These are phyloP conservation scores for Anas capensis DNA, from an alignment of 2,797 vertebrate genomes.

Conservation along the genomic window DNA sequence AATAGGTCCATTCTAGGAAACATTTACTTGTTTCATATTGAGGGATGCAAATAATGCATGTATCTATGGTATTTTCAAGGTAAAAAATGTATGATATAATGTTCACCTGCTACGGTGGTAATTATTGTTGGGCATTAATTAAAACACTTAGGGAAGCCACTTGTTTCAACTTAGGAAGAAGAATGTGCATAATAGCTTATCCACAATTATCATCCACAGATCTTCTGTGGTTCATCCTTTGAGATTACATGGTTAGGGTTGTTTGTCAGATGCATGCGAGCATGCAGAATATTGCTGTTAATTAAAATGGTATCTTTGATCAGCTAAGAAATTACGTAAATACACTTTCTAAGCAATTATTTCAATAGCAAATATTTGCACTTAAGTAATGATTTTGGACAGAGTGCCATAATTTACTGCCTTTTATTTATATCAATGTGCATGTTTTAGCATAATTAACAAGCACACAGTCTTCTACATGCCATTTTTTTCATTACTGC, in stretches of 20 bases:
- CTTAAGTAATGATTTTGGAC: constrained; percentile 33
- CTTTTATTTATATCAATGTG: constrained; percentile 52
- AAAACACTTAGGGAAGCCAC: background rate
- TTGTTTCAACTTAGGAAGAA: background rate
- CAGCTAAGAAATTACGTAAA: constrained; percentile 31
- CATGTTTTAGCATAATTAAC: constrained; percentile 57
- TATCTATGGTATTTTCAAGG: background rate
- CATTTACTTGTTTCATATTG: background rate
- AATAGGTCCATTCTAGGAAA: background rate
- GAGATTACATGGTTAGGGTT: background rate
- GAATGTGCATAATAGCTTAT: background rate
- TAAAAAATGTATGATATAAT: background rate
- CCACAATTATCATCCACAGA: background rate
- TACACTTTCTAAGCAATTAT: constrained; percentile 44
- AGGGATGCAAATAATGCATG: background rate
- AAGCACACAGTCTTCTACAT: background rate
- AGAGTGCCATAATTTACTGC: constrained; percentile 47
- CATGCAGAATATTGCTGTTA: background rate
- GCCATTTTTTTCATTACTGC: background rate
- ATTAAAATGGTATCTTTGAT: constrained; percentile 18
- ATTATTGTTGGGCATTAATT: background rate
- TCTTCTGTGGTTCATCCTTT: background rate
- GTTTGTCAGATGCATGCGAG: background rate
- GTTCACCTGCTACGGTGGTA: background rate
- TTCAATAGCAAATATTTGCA: constrained; percentile 50